Evolutionary conservation across 64 coral and sea anemone genomes (phyloP).

Genomic region (Pocillopora verrucosa): DNA sequence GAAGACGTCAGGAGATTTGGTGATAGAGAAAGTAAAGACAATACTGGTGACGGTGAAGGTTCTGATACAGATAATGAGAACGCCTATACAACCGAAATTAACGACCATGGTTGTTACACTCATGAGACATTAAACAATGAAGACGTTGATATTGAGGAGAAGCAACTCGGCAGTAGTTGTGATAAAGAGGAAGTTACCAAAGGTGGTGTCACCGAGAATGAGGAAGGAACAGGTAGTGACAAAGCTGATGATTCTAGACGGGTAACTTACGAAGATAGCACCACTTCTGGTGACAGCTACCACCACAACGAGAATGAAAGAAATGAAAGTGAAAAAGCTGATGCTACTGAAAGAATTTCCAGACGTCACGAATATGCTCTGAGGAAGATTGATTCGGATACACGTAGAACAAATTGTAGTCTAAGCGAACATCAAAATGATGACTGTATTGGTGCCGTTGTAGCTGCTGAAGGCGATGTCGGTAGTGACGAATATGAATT

Average conservation of each 20-base stretch:
- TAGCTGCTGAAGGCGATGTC: neutral
- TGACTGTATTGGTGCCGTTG: neutral
- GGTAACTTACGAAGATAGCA: neutral
- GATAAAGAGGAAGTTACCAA: neutral
- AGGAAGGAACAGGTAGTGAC: neutral
- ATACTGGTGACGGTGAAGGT: neutral
- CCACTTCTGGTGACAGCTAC: neutral
- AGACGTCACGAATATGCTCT: neutral
- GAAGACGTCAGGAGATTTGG: neutral
- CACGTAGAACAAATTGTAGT: neutral
- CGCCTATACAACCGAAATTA: neutral
- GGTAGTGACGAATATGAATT: slow-evolving; percentile 24
- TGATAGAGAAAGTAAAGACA: neutral
- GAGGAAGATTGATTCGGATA: neutral
- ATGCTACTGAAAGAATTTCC: neutral
- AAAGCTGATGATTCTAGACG: neutral
- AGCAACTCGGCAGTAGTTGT: neutral
- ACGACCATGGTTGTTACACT: neutral
- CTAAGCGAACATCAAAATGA: neutral
- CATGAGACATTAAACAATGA: neutral
- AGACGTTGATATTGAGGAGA: neutral
- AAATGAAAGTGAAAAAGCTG: neutral
- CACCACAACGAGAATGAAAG: neutral
- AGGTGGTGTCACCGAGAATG: neutral
- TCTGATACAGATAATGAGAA: neutral